Evolutionary conservation across 2,888 invertebrate genomes (phyloP).

Genomic region (Hemaris fuciformis): DNA sequence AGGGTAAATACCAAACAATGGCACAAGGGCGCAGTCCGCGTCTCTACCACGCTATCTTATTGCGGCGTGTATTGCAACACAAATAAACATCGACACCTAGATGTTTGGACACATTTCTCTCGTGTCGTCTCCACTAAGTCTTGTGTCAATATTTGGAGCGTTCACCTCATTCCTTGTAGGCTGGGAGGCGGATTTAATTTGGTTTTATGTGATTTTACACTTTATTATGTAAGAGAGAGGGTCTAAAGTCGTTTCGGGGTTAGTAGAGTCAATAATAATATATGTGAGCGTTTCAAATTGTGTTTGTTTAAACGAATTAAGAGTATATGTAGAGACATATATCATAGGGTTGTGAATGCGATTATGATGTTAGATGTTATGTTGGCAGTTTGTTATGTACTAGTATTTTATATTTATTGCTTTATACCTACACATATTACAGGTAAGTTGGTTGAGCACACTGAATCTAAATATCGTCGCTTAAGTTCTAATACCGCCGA

Average conservation of each 20-base stretch:
- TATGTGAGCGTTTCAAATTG: conserved; percentile 40
- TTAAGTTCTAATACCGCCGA: too few relatives aligned
- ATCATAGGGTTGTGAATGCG: conserved; percentile 17
- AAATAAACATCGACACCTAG: conserved; percentile 70
- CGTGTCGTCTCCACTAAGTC: conserved; percentile 64
- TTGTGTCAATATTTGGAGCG: conserved; percentile 68
- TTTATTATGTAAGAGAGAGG: conserved; percentile 11
- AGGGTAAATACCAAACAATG: conserved; percentile 15
- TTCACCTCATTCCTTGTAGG: conserved; percentile 58
- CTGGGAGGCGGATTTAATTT: conserved; percentile 15
- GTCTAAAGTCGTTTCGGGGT: conserved; percentile 10
- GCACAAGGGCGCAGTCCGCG: conserved; percentile 26
- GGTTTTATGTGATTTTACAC: conserved; percentile 14
- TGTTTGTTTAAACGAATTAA: conserved; percentile 47
- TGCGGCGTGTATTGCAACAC: conserved; percentile 64
- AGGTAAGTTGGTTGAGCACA: too few relatives aligned
- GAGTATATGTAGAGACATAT: conserved; percentile 42
- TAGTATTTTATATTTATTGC: too few relatives aligned
- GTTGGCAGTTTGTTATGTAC: too few relatives aligned
- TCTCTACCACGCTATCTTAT: conserved; percentile 39
- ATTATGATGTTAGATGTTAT: background rate
- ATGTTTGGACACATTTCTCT: conserved; percentile 71
- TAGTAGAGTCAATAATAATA: conserved; percentile 21
- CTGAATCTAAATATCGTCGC: too few relatives aligned
- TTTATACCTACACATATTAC: too few relatives aligned